Conservation (phyloP, 2,888 invertebrate genomes). For the Dicyrtoma fusca region DNA sequence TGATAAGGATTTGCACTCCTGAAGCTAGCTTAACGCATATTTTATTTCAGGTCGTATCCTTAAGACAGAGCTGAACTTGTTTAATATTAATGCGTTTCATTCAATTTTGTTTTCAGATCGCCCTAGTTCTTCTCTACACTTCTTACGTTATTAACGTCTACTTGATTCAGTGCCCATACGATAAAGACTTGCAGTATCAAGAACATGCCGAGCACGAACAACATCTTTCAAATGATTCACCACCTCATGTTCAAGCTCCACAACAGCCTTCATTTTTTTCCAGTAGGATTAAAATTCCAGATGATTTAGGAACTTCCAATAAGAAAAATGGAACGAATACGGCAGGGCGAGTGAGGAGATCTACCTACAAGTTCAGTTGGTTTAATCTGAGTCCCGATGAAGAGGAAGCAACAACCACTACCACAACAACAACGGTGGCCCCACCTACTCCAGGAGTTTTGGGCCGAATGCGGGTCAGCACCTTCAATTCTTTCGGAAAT, state of each 20-base stretch:
- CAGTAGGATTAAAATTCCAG: too few species aligned
- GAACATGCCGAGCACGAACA: not conserved
- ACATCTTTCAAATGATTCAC: not conserved
- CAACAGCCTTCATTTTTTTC: not conserved
- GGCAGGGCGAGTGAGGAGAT: not conserved
- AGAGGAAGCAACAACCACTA: slow-evolving; percentile 13
- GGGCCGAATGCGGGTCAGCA: not conserved
- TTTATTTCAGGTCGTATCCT: not conserved
- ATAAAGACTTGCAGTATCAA: not conserved
- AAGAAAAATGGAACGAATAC: not conserved
- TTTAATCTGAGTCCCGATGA: slow-evolving; percentile 36
- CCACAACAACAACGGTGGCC: slow-evolving; percentile 4
- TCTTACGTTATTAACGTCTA: slow-evolving; percentile 70
- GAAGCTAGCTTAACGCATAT: too few species aligned
- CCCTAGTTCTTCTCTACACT: slow-evolving; percentile 72
- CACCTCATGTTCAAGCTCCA: slow-evolving; percentile 2
- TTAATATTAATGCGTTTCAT: not conserved
- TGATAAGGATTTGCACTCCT: too few species aligned
- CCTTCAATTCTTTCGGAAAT: not conserved
- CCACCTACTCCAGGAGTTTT: not conserved
- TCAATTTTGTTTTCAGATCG: slow-evolving; percentile 38
- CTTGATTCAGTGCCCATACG: slow-evolving; percentile 46
- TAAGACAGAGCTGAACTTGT: too few species aligned
- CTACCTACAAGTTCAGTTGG: slow-evolving; percentile 38
- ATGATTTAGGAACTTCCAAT: not conserved